phyloP scores from a whole-genome alignment of 1,140 invertebrate species.

The Polypedilum vanderplanki region DNA sequence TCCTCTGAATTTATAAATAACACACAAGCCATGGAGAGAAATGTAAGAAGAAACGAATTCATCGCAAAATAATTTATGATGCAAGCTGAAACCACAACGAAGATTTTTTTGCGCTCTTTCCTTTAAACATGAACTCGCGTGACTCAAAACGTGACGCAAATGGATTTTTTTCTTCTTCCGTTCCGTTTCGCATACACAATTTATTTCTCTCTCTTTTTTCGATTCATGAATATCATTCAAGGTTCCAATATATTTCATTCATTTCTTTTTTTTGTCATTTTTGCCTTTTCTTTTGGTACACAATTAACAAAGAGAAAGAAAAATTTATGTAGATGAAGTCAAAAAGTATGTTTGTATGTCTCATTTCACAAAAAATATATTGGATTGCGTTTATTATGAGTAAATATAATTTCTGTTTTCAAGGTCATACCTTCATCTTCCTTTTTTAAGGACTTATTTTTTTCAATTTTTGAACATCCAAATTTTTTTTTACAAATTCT shows the following conservation, averaged over 20 bases:
- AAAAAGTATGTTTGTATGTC: not conserved
- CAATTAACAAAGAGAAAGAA: too few relatives aligned
- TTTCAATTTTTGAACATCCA: too few relatives aligned
- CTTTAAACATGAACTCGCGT: conserved; percentile 5
- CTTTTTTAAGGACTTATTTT: not conserved
- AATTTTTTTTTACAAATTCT: too few relatives aligned
- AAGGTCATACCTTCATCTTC: not conserved
- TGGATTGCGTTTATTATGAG: not conserved
- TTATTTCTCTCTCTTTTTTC: not conserved
- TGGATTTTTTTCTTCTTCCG: not conserved
- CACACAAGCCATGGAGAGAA: too few relatives aligned
- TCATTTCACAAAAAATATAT: not conserved
- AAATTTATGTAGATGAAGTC: too few relatives aligned
- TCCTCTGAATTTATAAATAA: too few relatives aligned
- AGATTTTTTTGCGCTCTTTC: not conserved
- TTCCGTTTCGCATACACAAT: not conserved
- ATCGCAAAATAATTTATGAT: conserved; percentile 14
- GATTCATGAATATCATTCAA: conserved; percentile 19
- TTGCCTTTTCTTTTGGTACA: too few relatives aligned
- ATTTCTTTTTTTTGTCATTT: not conserved
- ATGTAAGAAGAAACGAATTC: not conserved
- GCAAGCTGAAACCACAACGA: not conserved
- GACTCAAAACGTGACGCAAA: conserved; percentile 16
- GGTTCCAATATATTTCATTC: not conserved
- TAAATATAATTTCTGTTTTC: not conserved